Base-by-base conservation (phyloP, 1,140 invertebrate genomes). In the Trigoniulus corallinus region DNA sequence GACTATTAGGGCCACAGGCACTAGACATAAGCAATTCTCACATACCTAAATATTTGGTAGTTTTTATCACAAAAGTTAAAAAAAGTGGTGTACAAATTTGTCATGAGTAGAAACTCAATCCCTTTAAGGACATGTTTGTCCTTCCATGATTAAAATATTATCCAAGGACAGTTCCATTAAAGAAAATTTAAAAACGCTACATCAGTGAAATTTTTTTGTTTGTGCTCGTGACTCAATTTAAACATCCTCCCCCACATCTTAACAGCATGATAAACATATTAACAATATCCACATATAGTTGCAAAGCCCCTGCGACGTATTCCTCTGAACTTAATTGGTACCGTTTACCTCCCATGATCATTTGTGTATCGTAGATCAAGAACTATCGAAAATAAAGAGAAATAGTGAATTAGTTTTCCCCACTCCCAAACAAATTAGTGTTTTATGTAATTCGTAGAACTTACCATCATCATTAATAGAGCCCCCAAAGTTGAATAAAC, bases 331-430 rank as follows among this genome's bases (percentile, higher is more conserved):
- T 69, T 47, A 81, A 53, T 56, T 78, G 71, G 54, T 75, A 67
- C 56, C 73, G 77, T 48, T 71, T 66, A 18, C 78, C 78, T 44
- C 80, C 80, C 61, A 82, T 71, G 3, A 82, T 71, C 61, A 74
- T 71, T 67, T 82, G 80, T 1, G 79, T 74, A 58, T 82, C 78
- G 57, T 73, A 77, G 39, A 76, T 72, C 50, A 82, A 61, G 57
- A 76, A 82, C 72, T 77, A 64, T 52, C 64, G 63, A 47, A 53
- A 53, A 50, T 56, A 50, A n/a, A n/a, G n/a, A 29, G 43, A 61
- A 20, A 21, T 49, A 26, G 49, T 47, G 18, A 47, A 41, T 23
- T 37, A 4, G 7, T 12, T 15, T 15, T 23, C 26, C 23, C 27
- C 12, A 39, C 4, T 15, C 7, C 26, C 4, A 40, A 47, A 37